phyloP scores from a whole-genome alignment of 2,113 vertebrate genomes.

The Elaphurus davidianus region DNA sequence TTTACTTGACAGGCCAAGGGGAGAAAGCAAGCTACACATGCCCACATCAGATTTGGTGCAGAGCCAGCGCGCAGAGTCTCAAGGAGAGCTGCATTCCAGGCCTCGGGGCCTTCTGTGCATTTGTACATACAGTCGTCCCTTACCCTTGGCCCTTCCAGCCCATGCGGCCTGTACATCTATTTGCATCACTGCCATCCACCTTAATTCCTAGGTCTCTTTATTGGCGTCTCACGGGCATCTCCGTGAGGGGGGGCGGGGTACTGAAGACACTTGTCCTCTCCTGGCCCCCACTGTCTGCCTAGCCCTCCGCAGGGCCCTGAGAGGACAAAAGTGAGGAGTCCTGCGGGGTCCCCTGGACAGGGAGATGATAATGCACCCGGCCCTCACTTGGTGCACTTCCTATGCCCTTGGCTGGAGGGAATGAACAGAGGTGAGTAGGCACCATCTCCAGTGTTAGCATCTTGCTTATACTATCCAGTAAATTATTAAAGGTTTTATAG shows the following conservation, averaged over 20 bases:
- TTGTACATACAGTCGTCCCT: background rate
- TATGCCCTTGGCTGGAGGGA: too few relatives aligned
- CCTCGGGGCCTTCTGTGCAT: background rate
- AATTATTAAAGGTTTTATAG: background rate
- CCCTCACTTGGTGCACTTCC: background rate
- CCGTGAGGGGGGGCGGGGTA: rapidly evolving
- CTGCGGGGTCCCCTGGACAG: background rate
- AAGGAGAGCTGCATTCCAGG: background rate
- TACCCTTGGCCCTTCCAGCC: background rate
- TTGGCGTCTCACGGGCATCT: background rate
- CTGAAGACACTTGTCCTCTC: background rate
- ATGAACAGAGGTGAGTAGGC: background rate
- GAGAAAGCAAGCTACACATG: background rate
- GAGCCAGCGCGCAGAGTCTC: rapidly evolving
- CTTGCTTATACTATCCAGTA: background rate
- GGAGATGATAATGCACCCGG: background rate
- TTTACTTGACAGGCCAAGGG: background rate
- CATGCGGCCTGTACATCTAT: too few relatives aligned
- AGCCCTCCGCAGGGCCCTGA: background rate
- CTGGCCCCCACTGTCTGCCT: background rate
- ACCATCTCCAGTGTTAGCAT: background rate
- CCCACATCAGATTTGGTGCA: background rate
- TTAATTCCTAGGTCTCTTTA: background rate
- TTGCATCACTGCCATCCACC: too few relatives aligned
- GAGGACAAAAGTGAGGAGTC: background rate